Base-by-base conservation (phyloP, 2,888 invertebrate genomes). In the Mythimna albipuncta region DNA sequence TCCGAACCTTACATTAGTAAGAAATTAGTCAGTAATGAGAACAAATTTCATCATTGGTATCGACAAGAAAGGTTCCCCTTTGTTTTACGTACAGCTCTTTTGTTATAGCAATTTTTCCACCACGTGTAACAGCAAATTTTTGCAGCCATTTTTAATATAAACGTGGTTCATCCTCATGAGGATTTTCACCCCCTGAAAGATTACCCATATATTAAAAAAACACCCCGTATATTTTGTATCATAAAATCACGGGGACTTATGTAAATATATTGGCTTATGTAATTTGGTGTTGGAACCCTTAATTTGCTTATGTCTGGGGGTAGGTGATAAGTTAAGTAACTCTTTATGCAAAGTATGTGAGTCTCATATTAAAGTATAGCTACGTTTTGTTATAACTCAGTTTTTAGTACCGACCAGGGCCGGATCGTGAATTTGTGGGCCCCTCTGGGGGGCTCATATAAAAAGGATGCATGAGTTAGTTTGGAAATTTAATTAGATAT, bases 251-350 rank as follows among this genome's bases (percentile, higher is more conserved):
- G 16, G 13, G 55, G 19, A 38, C 16, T 62, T 70, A 62, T 61
- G 38, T 54, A 62, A 35, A 74, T 65, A 41, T 32, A 47, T 61
- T 35, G 19, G 55, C 16, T 62, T 50, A 69, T 41, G 19, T 62
- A 26, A 57, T 54, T 52, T 72, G 10, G 13, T 21, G 32, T 16
- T 13, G 3, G 11, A 55, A 21, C 61, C 11, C 54, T 6, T 50
- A 5, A n/a, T 62, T 57, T 62, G 19, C 9, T 68, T 68, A 35
- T 59, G 6, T 70, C 78, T 78, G 71, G n/a, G 16, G 13, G 1
- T 16, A 35, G 0, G n/a, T 11, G 70, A 70, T 61, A 75, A 55
- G 38, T 11, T 47, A 61, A 47, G 38, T 50, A 50, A 41, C 19
- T 57, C 6, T n/a, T 73, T 67, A 76, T 55, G 65, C 5, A 50